phyloP scores from a whole-genome alignment of 2,113 vertebrate species.

The Hemiscyllium ocellatum region DNA sequence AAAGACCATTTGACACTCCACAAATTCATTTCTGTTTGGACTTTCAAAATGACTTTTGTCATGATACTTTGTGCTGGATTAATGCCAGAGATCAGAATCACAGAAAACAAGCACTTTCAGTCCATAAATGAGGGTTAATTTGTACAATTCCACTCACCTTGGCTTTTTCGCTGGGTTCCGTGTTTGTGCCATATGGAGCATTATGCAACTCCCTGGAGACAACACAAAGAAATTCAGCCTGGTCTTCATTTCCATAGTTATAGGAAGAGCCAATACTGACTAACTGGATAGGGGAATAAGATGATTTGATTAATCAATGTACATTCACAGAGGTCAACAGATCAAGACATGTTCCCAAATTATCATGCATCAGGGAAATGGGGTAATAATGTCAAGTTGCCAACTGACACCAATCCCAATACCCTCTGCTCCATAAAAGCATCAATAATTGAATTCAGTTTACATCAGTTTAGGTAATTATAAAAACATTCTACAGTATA shows the following conservation, averaged over 20 bases:
- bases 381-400: not conserved
- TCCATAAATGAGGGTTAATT: not conserved
- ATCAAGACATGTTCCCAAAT: not conserved
- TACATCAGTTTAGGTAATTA: not conserved
- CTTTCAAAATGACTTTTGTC: not conserved
- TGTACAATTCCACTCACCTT: conserved; percentile 67
- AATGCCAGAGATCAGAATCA: not conserved
- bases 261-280: conserved; percentile 98
- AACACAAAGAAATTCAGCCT: conserved; percentile 95
- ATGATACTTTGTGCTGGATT: not conserved
- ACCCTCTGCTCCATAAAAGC: conserved; percentile 21
- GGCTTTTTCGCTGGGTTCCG: conserved; percentile 93
- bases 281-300: conserved; percentile 58
- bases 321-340: not conserved
- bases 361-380: conserved; percentile 32
- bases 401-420: not conserved
- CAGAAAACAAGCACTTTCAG: not conserved
- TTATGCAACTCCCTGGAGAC: conserved; percentile 98
- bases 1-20: not conserved
- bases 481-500: not conserved
- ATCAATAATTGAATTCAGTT: not conserved
- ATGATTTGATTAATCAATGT: not conserved
- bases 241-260: conserved; percentile 98
- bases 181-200: conserved; percentile 78
- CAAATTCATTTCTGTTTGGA: not conserved